A percentile compares a stretch with the other conserved stretches of the same genome.
These are phyloP conservation scores for Vesta saturnalis DNA, from an alignment of 2,888 invertebrate species.

Conservation along the genomic window DNA sequence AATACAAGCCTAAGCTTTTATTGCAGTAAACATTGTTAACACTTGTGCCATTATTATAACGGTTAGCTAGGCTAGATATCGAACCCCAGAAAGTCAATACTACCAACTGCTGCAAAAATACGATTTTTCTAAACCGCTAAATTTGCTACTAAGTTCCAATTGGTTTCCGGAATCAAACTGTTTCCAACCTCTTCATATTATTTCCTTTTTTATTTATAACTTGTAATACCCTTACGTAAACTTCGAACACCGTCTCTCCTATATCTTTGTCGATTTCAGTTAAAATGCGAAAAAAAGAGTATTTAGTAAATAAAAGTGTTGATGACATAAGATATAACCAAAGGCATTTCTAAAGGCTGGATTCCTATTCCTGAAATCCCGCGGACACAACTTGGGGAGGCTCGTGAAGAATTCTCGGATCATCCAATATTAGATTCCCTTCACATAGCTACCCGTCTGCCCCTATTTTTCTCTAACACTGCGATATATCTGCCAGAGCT, in stretches of 20 bases:
- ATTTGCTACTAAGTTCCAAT: conserved; percentile 35
- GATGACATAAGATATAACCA: conserved; percentile 38
- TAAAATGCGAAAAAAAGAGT: background rate
- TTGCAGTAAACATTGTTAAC: conserved; percentile 38
- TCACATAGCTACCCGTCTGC: conserved; percentile 53
- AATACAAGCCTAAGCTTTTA: conserved; percentile 27
- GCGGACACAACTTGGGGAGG: conserved; percentile 56
- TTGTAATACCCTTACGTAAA: background rate
- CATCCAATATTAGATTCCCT: conserved; percentile 60
- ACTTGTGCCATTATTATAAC: conserved; percentile 38
- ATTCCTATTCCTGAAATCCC: conserved; percentile 60
- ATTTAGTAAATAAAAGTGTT: conserved; percentile 2
- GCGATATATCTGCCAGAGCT: conserved; percentile 50
- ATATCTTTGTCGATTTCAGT: too few relatives aligned
- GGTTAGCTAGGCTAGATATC: conserved; percentile 35
- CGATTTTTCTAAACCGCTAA: conserved; percentile 40
- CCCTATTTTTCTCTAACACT: conserved; percentile 51
- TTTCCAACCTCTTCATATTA: conserved; percentile 7
- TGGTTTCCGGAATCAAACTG: conserved; percentile 30
- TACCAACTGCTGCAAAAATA: conserved; percentile 43
- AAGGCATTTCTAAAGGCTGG: conserved; percentile 44
- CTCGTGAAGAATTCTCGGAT: conserved; percentile 60
- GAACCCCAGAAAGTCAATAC: conserved; percentile 34
- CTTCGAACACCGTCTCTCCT: too few relatives aligned
- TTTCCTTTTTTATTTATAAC: background rate